Base-by-base conservation (phyloP, 2,113 vertebrate genomes). In the Amia ocellicauda region DNA sequence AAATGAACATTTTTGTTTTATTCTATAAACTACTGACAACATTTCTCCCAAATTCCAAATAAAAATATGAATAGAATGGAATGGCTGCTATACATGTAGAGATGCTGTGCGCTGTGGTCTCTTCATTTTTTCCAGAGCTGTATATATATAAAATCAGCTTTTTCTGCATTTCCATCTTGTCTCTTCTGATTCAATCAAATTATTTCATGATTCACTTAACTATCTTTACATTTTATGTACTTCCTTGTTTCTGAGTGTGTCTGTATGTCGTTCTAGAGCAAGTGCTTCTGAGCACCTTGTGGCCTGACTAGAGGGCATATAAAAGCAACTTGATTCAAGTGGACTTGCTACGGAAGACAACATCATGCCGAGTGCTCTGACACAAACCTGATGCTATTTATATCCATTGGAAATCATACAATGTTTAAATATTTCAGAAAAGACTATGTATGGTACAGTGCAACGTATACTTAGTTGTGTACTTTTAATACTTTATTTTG, bases 271-370 rank as follows among this genome's bases (percentile, higher is more conserved):
- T 47, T 31, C 20, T 11, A 41, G 17, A 9, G 24, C 4, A 26
- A 29, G 45, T 53, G 49, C 50, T 7, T 51, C 31, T 22, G 28
- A 49, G 42, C 29, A 65, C 41, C 63, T 58, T 51, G 2, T 27
- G 43, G 42, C n/a, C 17, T 20, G 22, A 55, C 22, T 20, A 24
- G 26, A 27, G 55, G 55, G 14, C 41, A 19, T 40, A 41, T 31
- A 50, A 51, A 14, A 49, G 17, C 55, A 58, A 24, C 14, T 31
- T 31, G 63, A 58, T 50, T 54, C 58, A 65, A 65, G 20, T 11
- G 9, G 17, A 16, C 23, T 51, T 58, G 14, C 54, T 55, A 24
- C 2, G 7, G 14, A 43, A 9, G 16, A 50, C n/a, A 20, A 16
- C 4, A 22, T 28, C n/a, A 13, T 50, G 43, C 41, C 27, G 16